phyloP scores from a whole-genome alignment of 2,113 vertebrate genomes.

The Hyla sarda region DNA sequence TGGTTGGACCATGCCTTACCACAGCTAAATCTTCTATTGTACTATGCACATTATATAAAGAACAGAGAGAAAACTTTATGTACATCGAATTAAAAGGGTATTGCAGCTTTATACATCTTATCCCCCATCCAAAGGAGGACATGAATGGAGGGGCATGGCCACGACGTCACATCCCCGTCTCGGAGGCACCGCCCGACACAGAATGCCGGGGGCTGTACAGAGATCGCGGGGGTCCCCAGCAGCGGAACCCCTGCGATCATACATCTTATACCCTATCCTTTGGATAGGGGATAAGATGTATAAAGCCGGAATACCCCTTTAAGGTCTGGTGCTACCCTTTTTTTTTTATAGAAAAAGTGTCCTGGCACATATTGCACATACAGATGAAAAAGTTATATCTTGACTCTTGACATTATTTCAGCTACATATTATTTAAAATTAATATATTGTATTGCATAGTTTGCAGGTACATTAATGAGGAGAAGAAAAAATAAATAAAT shows the following conservation, averaged over 20 bases:
- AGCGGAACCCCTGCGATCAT: too few relatives aligned
- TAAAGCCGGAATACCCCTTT: too few relatives aligned
- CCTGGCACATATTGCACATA: constrained; percentile 32
- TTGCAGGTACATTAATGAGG: background rate
- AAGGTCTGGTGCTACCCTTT: constrained; percentile 65
- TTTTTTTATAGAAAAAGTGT: background rate
- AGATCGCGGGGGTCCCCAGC: too few relatives aligned
- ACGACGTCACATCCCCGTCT: too few relatives aligned
- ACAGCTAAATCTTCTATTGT: constrained; percentile 62
- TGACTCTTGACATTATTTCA: background rate
- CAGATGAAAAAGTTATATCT: background rate
- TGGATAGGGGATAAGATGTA: too few relatives aligned
- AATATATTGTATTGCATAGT: constrained; percentile 34
- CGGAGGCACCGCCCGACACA: too few relatives aligned
- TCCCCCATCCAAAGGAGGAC: too few relatives aligned
- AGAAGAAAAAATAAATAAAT: background rate
- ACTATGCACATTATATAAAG: constrained; percentile 67
- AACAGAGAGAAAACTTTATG: constrained; percentile 63
- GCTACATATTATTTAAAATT: constrained; percentile 10
- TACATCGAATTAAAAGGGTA: constrained; percentile 56
- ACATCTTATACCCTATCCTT: too few relatives aligned
- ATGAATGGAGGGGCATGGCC: too few relatives aligned
- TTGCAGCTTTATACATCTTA: too few relatives aligned
- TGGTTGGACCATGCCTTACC: constrained; percentile 72
- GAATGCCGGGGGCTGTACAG: too few relatives aligned